Evolutionary conservation across 2,797 vertebrate genomes (phyloP).

Genomic region (Gallirallus australis): DNA sequence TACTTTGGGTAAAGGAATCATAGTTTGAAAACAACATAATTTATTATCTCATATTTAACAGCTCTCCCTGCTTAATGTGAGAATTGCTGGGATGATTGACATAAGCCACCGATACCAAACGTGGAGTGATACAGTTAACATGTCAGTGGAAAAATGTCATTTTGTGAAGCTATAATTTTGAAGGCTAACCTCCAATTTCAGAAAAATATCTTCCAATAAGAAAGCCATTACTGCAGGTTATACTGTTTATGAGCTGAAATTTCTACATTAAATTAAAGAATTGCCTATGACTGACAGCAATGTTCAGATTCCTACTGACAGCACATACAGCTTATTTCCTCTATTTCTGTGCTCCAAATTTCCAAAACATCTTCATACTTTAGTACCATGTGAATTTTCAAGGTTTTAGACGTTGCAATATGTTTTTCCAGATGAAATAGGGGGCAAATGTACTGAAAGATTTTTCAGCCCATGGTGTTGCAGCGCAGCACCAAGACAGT

Average conservation of each 20-base stretch:
- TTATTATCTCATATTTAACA: background rate
- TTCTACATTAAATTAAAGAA: conserved; percentile 5
- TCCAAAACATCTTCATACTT: background rate
- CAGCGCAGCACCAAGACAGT: background rate
- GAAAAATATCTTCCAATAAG: conserved; percentile 2
- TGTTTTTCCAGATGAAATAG: background rate
- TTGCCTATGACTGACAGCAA: background rate
- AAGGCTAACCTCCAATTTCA: conserved; percentile 43
- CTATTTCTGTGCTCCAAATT: background rate
- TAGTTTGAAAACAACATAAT: background rate
- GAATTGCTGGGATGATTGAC: background rate
- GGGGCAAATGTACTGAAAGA: background rate
- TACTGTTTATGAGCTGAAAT: background rate
- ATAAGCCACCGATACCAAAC: background rate
- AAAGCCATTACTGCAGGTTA: conserved; percentile 14
- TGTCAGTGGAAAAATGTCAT: background rate
- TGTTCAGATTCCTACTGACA: background rate
- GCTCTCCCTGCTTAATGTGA: background rate
- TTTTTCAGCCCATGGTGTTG: background rate
- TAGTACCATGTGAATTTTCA: background rate
- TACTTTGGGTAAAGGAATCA: background rate
- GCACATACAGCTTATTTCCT: background rate
- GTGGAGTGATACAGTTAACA: background rate
- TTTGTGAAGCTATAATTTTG: conserved; percentile 6
- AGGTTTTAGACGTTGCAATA: background rate